Percentiles rank a stretch among this genome's conserved stretches.
Evolutionary conservation across 2,113 vertebrate genomes (phyloP).

Genomic region (Sorex araneus): DNA sequence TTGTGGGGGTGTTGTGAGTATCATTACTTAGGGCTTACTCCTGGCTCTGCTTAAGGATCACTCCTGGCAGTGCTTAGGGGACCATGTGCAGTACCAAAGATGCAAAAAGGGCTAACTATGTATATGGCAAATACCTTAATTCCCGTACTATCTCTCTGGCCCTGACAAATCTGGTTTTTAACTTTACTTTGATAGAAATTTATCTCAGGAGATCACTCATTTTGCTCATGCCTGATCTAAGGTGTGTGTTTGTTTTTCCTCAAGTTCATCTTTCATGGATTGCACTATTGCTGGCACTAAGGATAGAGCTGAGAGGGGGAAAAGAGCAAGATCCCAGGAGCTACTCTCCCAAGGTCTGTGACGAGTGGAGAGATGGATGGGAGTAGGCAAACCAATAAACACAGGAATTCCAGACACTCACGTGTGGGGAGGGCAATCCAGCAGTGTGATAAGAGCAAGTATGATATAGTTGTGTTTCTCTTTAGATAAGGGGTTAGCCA

Average conservation of each 20-base stretch:
- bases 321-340: neutral
- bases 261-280: neutral
- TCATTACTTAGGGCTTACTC: too few species aligned
- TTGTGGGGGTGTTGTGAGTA: too few species aligned
- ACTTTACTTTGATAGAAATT: neutral
- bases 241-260: neutral
- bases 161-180: neutral
- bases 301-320: neutral
- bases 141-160: neutral
- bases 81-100: too few species aligned
- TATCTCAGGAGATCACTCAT: neutral
- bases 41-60: too few species aligned
- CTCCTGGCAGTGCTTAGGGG: too few species aligned
- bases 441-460: neutral
- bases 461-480: neutral
- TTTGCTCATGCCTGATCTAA: constrained; percentile 24
- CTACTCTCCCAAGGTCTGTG: neutral
- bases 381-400: neutral
- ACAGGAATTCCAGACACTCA: neutral
- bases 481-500: neutral
- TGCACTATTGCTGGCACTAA: neutral
- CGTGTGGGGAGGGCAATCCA: neutral
- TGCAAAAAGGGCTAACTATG: too few species aligned
- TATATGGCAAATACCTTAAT: neutral
- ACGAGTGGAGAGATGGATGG: neutral